Percentiles rank a stretch among this genome's conserved stretches.
phyloP scores from a whole-genome alignment of 2,113 vertebrate species.

The Peromyscus leucopus region DNA sequence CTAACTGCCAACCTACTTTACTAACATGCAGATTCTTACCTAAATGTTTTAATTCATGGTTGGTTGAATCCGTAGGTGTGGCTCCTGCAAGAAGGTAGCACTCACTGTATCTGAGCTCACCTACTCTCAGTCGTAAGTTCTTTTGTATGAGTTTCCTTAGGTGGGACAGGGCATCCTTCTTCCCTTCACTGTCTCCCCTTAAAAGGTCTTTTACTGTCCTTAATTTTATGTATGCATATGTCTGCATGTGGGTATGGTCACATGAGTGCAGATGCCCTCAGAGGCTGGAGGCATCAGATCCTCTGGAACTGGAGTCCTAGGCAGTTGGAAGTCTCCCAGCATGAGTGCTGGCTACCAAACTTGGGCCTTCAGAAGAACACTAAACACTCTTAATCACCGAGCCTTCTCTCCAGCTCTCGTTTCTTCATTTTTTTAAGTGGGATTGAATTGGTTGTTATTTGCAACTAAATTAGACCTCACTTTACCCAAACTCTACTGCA shows the following conservation, averaged over 20 bases:
- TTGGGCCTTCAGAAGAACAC: not conserved
- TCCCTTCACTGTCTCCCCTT: not conserved
- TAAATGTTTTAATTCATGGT: not conserved
- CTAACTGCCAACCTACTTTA: not conserved
- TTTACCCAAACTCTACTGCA: not conserved
- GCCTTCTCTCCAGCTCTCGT: not conserved
- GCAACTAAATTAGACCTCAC: not conserved
- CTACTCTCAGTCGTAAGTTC: not conserved
- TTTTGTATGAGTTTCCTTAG: not conserved
- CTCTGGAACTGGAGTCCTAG: not conserved
- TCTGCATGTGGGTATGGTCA: not conserved
- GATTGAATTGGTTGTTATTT: not conserved
- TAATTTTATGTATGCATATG: not conserved
- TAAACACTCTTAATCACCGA: not conserved
- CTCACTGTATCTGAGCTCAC: not conserved
- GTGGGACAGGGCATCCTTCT: not conserved
- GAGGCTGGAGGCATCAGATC: not conserved
- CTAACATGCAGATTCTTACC: not conserved
- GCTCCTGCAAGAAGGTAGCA: fast-evolving
- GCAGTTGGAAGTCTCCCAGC: not conserved
- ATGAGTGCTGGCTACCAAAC: not conserved
- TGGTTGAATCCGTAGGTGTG: not conserved
- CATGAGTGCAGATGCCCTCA: not conserved
- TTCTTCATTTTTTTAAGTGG: not conserved
- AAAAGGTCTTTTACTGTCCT: not conserved